Evolutionary conservation across 2,888 invertebrate genomes (phyloP).

Genomic region (Tethea ocularis): DNA sequence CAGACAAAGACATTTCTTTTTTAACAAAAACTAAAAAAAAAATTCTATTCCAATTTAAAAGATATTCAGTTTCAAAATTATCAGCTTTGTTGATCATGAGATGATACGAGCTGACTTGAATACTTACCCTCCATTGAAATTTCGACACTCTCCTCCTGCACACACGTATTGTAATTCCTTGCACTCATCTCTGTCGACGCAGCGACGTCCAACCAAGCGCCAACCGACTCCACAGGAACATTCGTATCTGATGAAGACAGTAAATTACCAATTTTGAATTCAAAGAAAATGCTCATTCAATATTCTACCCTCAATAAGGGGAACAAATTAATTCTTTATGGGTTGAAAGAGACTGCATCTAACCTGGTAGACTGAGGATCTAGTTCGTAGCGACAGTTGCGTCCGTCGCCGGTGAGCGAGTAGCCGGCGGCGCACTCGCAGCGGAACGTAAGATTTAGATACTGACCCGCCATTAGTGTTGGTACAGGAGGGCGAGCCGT

Average conservation of each 20-base stretch:
- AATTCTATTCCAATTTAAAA: too few species aligned
- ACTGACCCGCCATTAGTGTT: slow-evolving; percentile 75
- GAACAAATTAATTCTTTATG: too few species aligned
- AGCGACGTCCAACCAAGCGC: slow-evolving; percentile 84
- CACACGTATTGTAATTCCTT: slow-evolving; percentile 87
- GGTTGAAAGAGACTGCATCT: too few species aligned
- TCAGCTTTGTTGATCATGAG: too few species aligned
- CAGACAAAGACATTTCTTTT: too few species aligned
- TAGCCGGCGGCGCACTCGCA: slow-evolving; percentile 94
- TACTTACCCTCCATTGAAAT: slow-evolving; percentile 88
- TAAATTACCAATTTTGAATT: background rate
- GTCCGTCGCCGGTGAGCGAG: slow-evolving; percentile 87
- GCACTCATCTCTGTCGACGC: slow-evolving; percentile 92
- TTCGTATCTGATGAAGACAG: slow-evolving; percentile 55
- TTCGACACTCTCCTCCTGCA: slow-evolving; percentile 91
- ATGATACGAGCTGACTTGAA: too few species aligned
- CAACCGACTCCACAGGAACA: slow-evolving; percentile 93
- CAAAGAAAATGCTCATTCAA: background rate
- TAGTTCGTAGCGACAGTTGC: slow-evolving; percentile 91
- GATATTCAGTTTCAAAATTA: too few species aligned
- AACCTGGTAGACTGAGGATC: too few species aligned
- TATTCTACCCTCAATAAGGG: too few species aligned
- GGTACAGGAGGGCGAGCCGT: slow-evolving; percentile 70
- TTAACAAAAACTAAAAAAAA: too few species aligned
- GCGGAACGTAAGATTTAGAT: slow-evolving; percentile 85